Evolutionary conservation across 2,888 invertebrate species (phyloP).

Genomic region (Drosophila atripex): DNA sequence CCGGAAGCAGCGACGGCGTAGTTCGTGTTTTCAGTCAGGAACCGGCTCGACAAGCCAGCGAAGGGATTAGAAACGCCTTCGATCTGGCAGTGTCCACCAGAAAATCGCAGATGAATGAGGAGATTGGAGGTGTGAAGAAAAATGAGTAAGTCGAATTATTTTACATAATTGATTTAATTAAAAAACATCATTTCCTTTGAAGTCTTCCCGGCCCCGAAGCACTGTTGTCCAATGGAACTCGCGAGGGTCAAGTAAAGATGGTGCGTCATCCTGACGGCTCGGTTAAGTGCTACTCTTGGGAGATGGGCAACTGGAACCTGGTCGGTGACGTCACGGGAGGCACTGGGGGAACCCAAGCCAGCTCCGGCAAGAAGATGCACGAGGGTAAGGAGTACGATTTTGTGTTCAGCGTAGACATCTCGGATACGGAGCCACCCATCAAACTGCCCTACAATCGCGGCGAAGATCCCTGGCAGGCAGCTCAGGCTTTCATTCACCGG

Average conservation of each 20-base stretch:
- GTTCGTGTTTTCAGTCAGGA: slow-evolving; percentile 93
- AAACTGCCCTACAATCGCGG: slow-evolving; percentile 95
- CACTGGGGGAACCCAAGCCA: slow-evolving; percentile 87
- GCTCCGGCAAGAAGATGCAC: slow-evolving; percentile 90
- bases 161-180: background rate
- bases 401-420: slow-evolving; percentile 97
- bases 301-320: slow-evolving; percentile 90
- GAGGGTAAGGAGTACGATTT: slow-evolving; percentile 97
- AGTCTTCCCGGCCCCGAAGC: slow-evolving; percentile 93
- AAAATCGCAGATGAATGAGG: slow-evolving; percentile 87
- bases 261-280: slow-evolving; percentile 89
- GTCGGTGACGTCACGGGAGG: slow-evolving; percentile 95
- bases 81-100: slow-evolving; percentile 89
- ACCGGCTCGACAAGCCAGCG: slow-evolving; percentile 88
- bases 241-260: slow-evolving; percentile 93
- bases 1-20: slow-evolving; percentile 94
- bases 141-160: slow-evolving; percentile 87
- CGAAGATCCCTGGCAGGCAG: slow-evolving; percentile 96
- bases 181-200: slow-evolving; percentile 25
- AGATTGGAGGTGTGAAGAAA: slow-evolving; percentile 93
- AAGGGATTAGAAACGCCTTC: slow-evolving; percentile 87
- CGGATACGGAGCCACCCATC: slow-evolving; percentile 93
- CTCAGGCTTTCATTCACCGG: slow-evolving; percentile 94
- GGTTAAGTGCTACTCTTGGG: slow-evolving; percentile 93
- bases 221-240: slow-evolving; percentile 89